Base-by-base conservation (phyloP, 2,888 invertebrate genomes). In the Macrophya annulata region DNA sequence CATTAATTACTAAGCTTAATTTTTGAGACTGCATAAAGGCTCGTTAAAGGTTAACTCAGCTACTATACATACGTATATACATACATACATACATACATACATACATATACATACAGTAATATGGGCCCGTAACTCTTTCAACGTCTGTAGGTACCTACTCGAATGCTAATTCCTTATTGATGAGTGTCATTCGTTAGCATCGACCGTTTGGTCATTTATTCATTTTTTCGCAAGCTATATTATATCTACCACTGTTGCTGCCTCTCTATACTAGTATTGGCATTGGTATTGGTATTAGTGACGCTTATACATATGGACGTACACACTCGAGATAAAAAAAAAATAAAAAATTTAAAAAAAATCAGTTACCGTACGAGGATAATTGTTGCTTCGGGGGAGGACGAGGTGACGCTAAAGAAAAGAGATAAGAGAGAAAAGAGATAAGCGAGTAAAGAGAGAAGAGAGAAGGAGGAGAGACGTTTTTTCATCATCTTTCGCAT, bases 141-240 rank as follows among this genome's bases (percentile, higher is more conserved):
- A 21, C 43, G 40, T 43, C 40, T 25, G 85, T 86, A n/a, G n/a
- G n/a, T n/a, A n/a, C n/a, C n/a, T n/a, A 79, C 86, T 86, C 89
- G 88, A 88, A 91, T 90, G 89, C 88, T 91, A 91, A 91, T 91
- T 91, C 88, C 86, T 89, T 90, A 91, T 91, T 90, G 91, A 91
- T 91, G 91, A 90, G 88, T 89, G 90, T 90, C 91, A 91, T 91
- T 91, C 91, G 89, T 91, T 89, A 91, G 89, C 88, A 90, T 90
- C 90, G 90, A 85, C 8, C 81, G 37, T 51, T 59, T 71, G 51
- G 40, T 71, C 81, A 72, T 85, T 82, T 71, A 55, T 82, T 79
- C 77, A 51, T 77, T 77, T 77, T 77, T 55, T 31, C 55, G 10
- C 55, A 17, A 72, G 51, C 77, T 55, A 55, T n/a, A n/a, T 17